phyloP scores from a whole-genome alignment of 2,113 vertebrate species.

The human region GRCh38 chr13:33007501-33008000 shows the following conservation, averaged over 20 bases:
- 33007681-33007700: not conserved
- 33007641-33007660: not conserved
- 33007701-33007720: not conserved
- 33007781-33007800: not conserved
- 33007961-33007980: not conserved
- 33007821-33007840: not conserved
- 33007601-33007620: not conserved
- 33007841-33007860: not conserved
- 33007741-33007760: not conserved
- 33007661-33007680: not conserved
- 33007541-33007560: not conserved
- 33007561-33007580: not conserved
- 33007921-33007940: not conserved
- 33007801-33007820: not conserved
- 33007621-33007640: not conserved
- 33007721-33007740: not conserved
- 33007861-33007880: not conserved
- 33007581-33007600: not conserved
- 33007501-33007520: not conserved
- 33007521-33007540: not conserved
- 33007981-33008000: not conserved
- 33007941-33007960: not conserved
- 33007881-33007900: not conserved
- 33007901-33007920: not conserved
- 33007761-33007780: not conserved